phyloP scores from a whole-genome alignment of 23 tunicate genomes.

The Ciona savignyi region DNA sequence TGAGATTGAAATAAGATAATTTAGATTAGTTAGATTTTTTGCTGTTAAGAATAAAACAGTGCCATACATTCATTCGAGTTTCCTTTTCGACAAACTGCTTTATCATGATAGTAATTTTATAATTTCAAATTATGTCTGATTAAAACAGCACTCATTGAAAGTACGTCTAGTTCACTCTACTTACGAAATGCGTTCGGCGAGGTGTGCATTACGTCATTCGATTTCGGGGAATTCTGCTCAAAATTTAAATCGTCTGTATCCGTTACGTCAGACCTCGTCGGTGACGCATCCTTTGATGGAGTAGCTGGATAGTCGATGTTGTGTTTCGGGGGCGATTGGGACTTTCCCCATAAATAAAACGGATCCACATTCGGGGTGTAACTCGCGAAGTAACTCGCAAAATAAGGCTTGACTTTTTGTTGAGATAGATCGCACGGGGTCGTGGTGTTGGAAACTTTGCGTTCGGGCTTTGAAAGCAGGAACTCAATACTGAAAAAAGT shows the following conservation, averaged over 20 bases:
- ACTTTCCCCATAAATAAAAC: neutral
- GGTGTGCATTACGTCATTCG: neutral
- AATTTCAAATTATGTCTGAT: too few species aligned
- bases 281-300: neutral
- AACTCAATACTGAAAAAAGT: slow-evolving; percentile 8
- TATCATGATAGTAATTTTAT: too few species aligned
- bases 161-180: too few species aligned
- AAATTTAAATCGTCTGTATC: neutral
- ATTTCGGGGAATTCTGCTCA: neutral
- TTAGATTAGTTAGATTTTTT: too few species aligned
- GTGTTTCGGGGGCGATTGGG: neutral
- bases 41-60: too few species aligned
- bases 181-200: neutral
- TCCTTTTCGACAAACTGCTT: too few species aligned
- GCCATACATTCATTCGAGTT: too few species aligned
- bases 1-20: too few species aligned
- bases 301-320: neutral
- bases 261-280: neutral
- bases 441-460: neutral
- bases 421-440: too few species aligned
- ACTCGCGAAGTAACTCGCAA: neutral
- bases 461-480: slow-evolving; percentile 15
- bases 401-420: neutral
- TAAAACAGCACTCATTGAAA: too few species aligned
- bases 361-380: neutral